These are phyloP conservation scores for Bradysia coprophila DNA, from an alignment of 1,140 invertebrate genomes.

Conservation along the genomic window DNA sequence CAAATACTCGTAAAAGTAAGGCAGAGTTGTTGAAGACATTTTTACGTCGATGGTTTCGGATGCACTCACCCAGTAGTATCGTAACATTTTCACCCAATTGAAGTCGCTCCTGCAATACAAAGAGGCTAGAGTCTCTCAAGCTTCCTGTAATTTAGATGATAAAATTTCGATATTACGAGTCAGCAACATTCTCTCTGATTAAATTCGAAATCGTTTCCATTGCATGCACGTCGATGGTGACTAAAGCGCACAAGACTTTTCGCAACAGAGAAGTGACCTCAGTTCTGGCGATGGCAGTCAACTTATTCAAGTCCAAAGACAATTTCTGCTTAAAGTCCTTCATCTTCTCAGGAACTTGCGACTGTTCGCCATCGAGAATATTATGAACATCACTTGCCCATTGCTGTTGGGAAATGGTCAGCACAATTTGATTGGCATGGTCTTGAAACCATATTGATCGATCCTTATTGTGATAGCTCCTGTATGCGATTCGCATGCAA, in stretches of 20 bases:
- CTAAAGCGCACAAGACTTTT: slow-evolving; percentile 59
- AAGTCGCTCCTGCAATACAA: slow-evolving; percentile 45
- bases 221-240: slow-evolving; percentile 75
- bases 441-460: slow-evolving; percentile 23
- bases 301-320: slow-evolving; percentile 51
- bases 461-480: slow-evolving; percentile 19
- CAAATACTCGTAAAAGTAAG: slow-evolving; percentile 85
- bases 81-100: slow-evolving; percentile 75
- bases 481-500: slow-evolving; percentile 45
- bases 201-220: slow-evolving; percentile 62
- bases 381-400: slow-evolving; percentile 61
- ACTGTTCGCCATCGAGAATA: slow-evolving; percentile 35
- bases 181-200: slow-evolving; percentile 38
- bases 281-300: slow-evolving; percentile 55
- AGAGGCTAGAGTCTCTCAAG: slow-evolving; percentile 1
- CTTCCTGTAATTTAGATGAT: neutral
- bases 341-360: slow-evolving; percentile 31
- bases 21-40: slow-evolving; percentile 58
- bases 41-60: slow-evolving; percentile 55
- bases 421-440: slow-evolving; percentile 34
- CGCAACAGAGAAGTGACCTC: slow-evolving; percentile 48
- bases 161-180: slow-evolving; percentile 27
- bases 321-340: slow-evolving; percentile 47
- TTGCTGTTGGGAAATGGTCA: slow-evolving; percentile 72
- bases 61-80: slow-evolving; percentile 76